Evolutionary conservation across 2,888 invertebrate genomes (phyloP), one percentile per base, ranked within the genome.

Genomic region (Oscheius sp.): DNA sequence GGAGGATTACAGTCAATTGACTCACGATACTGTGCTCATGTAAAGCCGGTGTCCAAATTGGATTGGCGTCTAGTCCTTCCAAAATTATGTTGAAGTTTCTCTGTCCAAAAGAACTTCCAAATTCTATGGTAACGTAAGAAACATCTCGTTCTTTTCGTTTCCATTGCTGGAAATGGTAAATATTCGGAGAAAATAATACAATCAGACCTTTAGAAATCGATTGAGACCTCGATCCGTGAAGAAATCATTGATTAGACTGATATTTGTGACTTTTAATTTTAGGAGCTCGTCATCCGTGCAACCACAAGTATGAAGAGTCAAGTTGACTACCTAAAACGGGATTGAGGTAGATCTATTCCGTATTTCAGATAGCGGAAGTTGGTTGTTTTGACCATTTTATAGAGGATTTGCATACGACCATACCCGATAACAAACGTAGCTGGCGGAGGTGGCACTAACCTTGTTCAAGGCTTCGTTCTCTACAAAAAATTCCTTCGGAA

Each of bases 121-220:
- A 58, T 58, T 58, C 27, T 1, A 58, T 58, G 29, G 29, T 16
- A 27, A 58, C 27, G 12, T 21, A n/a, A 7, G n/a, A n/a, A 12
- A 58, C 13, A 25, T 58, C 58, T 29, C 58, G 21, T 58, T 58
- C 58, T 27, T 58, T 58, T 29, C 35, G 21, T 29, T 58, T 58
- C 58, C 58, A 58, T 27, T 58, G 58, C 27, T 49, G 18, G 13
- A 49, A 49, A 49, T n/a, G 5, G 18, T 7, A 49, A 49, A 7
- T 49, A n/a, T 13, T 49, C 13, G 3, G n/a, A 7, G n/a, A 16
- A 13, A 49, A 13, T 7, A 13, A 13, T 5, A 49, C 5, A 5
- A 49, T 7, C 5, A 16, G 2, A 13, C 49, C 49, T 58, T 58
- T 2, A 58, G n/a, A 27, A 49, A 49, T 3, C 18, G 16, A 49